A percentile compares a stretch with the other conserved stretches of the same genome.
Evolutionary conservation across 2,113 vertebrate species (phyloP).

Genomic region (Tyto alba): DNA sequence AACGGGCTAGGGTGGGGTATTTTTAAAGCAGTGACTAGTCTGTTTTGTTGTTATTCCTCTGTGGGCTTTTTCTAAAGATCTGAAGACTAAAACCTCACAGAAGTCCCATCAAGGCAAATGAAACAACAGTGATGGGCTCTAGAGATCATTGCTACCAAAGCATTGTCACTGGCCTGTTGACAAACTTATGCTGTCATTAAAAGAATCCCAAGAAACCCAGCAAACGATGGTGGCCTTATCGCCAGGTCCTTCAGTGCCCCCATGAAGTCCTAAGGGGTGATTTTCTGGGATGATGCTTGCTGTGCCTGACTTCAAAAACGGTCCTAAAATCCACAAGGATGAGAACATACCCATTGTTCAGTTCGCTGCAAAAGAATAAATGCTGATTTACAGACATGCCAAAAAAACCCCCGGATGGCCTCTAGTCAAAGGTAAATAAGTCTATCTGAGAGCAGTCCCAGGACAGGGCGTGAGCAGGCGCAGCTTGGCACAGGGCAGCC

Average conservation of each 20-base stretch:
- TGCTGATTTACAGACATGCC: background rate
- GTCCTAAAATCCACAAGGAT: background rate
- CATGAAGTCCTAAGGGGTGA: background rate
- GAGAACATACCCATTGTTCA: background rate
- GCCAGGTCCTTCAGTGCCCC: background rate
- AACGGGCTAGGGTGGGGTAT: background rate
- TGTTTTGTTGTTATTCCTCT: background rate
- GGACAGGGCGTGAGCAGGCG: rapidly evolving
- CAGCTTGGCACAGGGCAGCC: background rate
- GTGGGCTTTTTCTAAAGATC: background rate
- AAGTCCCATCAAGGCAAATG: background rate
- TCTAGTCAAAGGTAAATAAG: background rate
- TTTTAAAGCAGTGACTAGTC: background rate
- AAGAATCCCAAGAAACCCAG: background rate
- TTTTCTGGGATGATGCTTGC: background rate
- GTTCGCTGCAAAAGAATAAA: background rate
- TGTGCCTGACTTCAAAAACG: background rate
- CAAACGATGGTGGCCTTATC: background rate
- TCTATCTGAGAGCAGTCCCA: background rate
- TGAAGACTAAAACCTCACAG: background rate
- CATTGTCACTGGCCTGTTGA: background rate
- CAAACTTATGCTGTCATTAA: background rate
- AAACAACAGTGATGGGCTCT: background rate
- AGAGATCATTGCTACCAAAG: background rate
- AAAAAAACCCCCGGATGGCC: background rate